These are phyloP conservation scores for Sarcophaga rosellei DNA, from an alignment of 2,888 invertebrate species.

Conservation along the genomic window DNA sequence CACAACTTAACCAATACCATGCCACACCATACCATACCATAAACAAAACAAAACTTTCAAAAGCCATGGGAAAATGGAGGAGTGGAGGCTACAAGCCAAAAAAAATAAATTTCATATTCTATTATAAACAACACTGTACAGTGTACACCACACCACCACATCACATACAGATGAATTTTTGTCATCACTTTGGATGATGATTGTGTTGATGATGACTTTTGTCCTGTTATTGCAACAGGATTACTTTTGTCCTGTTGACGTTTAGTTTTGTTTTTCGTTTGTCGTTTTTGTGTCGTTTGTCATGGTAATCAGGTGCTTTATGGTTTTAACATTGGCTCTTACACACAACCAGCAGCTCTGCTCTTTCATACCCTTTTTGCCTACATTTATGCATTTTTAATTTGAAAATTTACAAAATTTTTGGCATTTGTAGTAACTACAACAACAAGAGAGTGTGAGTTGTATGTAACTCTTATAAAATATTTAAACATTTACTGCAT, in stretches of 20 bases:
- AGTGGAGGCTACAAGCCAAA: no score
- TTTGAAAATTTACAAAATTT: slow-evolving; percentile 76
- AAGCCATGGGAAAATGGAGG: no score
- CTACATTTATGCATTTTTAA: slow-evolving; percentile 74
- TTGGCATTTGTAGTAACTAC: neutral
- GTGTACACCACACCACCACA: no score
- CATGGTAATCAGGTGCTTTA: slow-evolving; percentile 63
- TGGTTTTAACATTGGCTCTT: neutral
- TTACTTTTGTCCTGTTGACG: neutral
- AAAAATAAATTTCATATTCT: neutral
- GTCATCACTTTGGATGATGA: neutral
- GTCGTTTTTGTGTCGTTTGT: slow-evolving; percentile 49
- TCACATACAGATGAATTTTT: neutral
- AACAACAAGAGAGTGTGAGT: neutral
- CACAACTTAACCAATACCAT: neutral
- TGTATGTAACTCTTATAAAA: neutral
- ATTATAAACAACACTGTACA: neutral
- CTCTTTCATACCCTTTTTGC: neutral
- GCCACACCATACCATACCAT: no score
- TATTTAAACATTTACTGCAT: neutral
- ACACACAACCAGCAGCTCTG: neutral
- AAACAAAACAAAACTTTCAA: no score
- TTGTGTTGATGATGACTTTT: neutral
- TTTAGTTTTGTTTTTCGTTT: neutral
- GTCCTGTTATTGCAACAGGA: neutral